These are phyloP conservation scores for Cyanistes caeruleus DNA, from an alignment of 2,113 vertebrate species.

Conservation along the genomic window DNA sequence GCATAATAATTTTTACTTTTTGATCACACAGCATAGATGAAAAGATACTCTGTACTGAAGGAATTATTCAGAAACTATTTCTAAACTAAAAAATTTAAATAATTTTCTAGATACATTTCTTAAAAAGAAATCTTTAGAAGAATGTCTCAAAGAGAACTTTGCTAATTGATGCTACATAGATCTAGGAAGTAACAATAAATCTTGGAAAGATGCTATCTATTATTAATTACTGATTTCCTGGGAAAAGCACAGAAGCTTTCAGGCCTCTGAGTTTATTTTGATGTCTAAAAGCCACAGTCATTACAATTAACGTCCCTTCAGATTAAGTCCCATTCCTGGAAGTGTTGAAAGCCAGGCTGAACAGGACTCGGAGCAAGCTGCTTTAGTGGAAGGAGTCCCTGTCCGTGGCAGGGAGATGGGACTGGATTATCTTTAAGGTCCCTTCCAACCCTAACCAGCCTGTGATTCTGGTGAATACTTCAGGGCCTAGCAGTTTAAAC, in stretches of 20 bases:
- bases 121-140: background rate
- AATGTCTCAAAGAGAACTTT: background rate
- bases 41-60: background rate
- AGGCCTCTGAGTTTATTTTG: background rate
- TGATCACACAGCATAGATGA: background rate
- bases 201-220: background rate
- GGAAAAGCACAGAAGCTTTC: background rate
- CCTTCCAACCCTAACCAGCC: background rate
- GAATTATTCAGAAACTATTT: background rate
- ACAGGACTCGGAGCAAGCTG: background rate
- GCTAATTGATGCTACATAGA: background rate
- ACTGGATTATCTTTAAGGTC: background rate
- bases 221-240: background rate
- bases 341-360: background rate
- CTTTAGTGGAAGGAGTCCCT: background rate
- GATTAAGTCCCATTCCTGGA: background rate
- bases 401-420: accelerated
- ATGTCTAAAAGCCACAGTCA: background rate
- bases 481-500: background rate
- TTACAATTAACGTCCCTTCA: background rate
- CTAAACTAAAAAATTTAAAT: background rate
- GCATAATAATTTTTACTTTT: background rate
- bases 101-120: background rate
- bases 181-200: background rate
- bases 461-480: background rate